A percentile compares a stretch with the other conserved stretches of the same genome.
Evolutionary conservation across 2,888 invertebrate genomes (phyloP).

Genomic region (Netelia virgata): DNA sequence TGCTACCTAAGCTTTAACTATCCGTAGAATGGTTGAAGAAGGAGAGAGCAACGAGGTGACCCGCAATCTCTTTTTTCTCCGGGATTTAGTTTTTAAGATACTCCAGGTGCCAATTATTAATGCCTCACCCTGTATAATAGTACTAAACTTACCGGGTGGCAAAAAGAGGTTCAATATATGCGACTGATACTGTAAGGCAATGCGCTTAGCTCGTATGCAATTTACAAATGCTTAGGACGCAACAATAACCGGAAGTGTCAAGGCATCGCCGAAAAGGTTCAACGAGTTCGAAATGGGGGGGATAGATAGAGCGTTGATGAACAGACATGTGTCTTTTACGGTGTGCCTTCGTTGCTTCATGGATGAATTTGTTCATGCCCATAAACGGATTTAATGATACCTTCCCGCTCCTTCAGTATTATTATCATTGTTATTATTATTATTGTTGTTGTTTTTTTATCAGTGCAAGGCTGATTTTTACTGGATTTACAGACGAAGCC

Average conservation of each 20-base stretch:
- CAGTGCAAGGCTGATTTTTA: no score
- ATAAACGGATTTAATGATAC: constrained; percentile 38
- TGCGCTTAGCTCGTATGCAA: neutral
- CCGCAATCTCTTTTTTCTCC: no score
- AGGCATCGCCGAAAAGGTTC: constrained; percentile 52
- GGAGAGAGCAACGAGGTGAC: constrained; percentile 7
- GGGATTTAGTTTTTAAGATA: no score
- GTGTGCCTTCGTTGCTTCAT: constrained; percentile 5
- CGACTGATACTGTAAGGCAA: neutral
- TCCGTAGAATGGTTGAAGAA: constrained; percentile 15
- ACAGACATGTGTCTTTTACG: constrained; percentile 50
- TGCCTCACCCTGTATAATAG: no score
- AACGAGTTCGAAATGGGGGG: constrained; percentile 55
- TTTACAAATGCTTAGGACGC: neutral
- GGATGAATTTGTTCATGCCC: constrained; percentile 43
- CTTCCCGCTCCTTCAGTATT: constrained; percentile 40
- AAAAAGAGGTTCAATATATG: no score
- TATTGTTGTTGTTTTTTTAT: neutral
- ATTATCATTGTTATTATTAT: constrained; percentile 38
- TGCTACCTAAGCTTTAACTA: neutral
- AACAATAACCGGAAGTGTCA: constrained; percentile 71
- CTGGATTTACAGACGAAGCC: no score
- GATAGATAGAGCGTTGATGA: constrained; percentile 33
- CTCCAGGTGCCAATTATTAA: no score
- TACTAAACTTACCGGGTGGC: no score